phyloP scores from a whole-genome alignment of 2,113 vertebrate species.

The Bagarius yarrelli region DNA sequence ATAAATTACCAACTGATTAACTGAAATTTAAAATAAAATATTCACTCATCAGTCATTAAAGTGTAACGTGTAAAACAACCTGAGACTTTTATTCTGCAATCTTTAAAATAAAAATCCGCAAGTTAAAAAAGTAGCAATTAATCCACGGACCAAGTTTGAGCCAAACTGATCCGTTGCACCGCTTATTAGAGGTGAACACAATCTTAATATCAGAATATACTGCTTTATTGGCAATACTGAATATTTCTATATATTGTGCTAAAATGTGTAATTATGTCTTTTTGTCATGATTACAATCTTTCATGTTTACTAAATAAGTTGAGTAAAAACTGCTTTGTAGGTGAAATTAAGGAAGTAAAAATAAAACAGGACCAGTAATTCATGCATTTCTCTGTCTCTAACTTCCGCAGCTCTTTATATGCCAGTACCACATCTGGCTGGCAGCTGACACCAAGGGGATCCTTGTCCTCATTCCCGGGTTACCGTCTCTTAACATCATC shows the following conservation, averaged over 20 bases:
- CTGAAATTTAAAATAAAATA: too few species aligned
- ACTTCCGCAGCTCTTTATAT: slow-evolving; percentile 88
- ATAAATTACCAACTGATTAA: too few species aligned
- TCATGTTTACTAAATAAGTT: not conserved
- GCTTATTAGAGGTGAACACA: too few species aligned
- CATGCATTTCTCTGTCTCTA: slow-evolving; percentile 15
- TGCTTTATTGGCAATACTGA: not conserved
- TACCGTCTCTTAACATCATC: slow-evolving; percentile 87
- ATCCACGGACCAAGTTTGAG: too few species aligned
- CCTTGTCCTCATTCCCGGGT: slow-evolving; percentile 93
- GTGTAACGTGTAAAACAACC: too few species aligned
- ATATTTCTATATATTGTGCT: not conserved
- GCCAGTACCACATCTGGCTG: slow-evolving; percentile 98
- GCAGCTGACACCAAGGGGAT: slow-evolving; percentile 95
- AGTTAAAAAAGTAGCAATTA: too few species aligned
- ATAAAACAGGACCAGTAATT: not conserved
- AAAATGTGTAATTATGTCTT: not conserved
- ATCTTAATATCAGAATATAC: too few species aligned
- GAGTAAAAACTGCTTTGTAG: not conserved
- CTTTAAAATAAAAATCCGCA: too few species aligned
- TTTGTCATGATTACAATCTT: not conserved
- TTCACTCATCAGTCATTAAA: too few species aligned
- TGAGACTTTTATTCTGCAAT: too few species aligned
- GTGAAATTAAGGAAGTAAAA: not conserved
- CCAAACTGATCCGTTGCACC: too few species aligned